A percentile compares a stretch with the other conserved stretches of the same genome.
Evolutionary conservation across 2,113 vertebrate species (phyloP).

Genomic region (Anhinga rufa): DNA sequence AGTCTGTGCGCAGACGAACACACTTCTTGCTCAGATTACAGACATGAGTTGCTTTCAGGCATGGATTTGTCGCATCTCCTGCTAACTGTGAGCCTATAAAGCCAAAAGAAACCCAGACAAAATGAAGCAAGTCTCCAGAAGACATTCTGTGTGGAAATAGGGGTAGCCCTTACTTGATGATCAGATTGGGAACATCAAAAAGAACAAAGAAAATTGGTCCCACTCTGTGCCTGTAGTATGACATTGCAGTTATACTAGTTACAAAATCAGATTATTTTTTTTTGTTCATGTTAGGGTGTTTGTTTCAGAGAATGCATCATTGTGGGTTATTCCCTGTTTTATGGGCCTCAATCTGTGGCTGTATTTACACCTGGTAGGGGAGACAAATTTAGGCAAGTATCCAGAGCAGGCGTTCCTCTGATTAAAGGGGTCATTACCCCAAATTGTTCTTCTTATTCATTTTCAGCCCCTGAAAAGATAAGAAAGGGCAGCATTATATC

Average conservation of each 20-base stretch:
- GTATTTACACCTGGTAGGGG: neutral
- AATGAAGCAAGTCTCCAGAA: neutral
- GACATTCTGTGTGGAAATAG: neutral
- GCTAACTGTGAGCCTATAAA: constrained; percentile 43
- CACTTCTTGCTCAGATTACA: constrained; percentile 90
- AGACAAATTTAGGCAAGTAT: neutral
- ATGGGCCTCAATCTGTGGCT: neutral
- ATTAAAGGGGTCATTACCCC: neutral
- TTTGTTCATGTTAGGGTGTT: neutral
- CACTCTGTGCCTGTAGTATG: neutral
- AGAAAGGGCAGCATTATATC: neutral
- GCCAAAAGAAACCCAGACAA: neutral
- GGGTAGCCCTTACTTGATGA: neutral
- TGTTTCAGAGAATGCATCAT: neutral
- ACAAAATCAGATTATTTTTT: neutral
- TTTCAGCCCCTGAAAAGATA: neutral
- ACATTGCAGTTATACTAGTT: neutral
- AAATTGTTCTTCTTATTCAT: neutral
- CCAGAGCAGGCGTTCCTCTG: neutral
- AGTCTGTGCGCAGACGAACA: constrained; percentile 87
- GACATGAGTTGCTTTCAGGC: constrained; percentile 85
- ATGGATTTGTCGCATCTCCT: constrained; percentile 75
- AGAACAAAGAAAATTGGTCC: neutral
- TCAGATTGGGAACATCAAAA: neutral
- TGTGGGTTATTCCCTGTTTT: neutral